Evolutionary conservation across 2,888 invertebrate genomes (phyloP).

Genomic region (Rosalia funebris): DNA sequence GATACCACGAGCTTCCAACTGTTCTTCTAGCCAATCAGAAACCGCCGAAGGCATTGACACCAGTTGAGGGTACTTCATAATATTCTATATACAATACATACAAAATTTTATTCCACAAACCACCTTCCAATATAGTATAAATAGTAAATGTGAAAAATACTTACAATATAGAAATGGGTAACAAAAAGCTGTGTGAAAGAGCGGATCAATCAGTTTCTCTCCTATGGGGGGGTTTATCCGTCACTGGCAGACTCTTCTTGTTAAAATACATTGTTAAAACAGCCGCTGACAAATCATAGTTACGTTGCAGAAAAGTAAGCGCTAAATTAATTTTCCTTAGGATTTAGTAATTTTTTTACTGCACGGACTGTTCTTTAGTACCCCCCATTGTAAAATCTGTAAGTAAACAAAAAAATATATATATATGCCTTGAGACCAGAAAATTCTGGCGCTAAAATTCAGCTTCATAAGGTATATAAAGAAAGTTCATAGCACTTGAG

Average conservation of each 20-base stretch:
- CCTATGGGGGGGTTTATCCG: constrained; percentile 47
- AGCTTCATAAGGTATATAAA: constrained; percentile 34
- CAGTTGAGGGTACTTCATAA: constrained; percentile 72
- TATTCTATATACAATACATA: constrained; percentile 54
- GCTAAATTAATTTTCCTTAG: constrained; percentile 18
- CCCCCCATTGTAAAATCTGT: constrained; percentile 60
- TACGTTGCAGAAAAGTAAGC: constrained; percentile 45
- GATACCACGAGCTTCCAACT: constrained; percentile 79
- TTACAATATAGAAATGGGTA: constrained; percentile 54
- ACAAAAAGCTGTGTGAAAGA: constrained; percentile 51
- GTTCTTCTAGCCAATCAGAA: constrained; percentile 80
- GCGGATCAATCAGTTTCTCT: constrained; percentile 52
- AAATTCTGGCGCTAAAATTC: constrained; percentile 29
- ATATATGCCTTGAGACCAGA: constrained; percentile 6
- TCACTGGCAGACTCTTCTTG: constrained; percentile 44
- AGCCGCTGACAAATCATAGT: constrained; percentile 39
- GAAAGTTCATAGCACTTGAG: constrained; percentile 41
- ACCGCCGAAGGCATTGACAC: constrained; percentile 73
- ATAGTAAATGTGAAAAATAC: constrained; percentile 25
- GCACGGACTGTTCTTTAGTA: constrained; percentile 44
- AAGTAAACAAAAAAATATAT: constrained; percentile 37
- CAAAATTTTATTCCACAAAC: too few species aligned
- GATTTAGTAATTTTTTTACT: constrained; percentile 29
- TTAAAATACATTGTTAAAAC: constrained; percentile 49
- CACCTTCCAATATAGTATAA: too few species aligned